Evolutionary conservation across 2,797 vertebrate genomes (phyloP), one percentile per base, ranked within the genome.

Genomic region (Petrocephalus schoutedeni): DNA sequence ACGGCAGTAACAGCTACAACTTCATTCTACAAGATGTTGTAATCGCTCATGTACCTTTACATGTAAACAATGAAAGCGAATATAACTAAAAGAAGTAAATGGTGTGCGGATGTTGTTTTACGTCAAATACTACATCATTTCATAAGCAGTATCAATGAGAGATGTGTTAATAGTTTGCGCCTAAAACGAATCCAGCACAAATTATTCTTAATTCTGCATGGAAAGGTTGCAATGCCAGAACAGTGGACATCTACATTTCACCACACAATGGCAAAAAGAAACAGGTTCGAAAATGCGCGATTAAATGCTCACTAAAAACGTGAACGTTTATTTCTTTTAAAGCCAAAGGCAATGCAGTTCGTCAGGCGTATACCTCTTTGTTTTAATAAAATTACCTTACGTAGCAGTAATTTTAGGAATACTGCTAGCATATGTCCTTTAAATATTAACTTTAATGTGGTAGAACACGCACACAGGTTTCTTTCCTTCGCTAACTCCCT

Each of bases 361-460:
- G 16, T 45, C 36, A 80, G 41, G 19, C 41, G 16, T 80, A 80
- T 49, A 49, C 74, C 36, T 45, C 16, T 45, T 9, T 49, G 41
- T 19, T 49, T 80, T 80, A 49, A 80, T 80, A 8, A 80, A 80
- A 80, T 49, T 19, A 49, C 36, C 14, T 45, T 80, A 77, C 53
- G 49, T 84, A 54, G n/a, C 53, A 51, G 51, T 54, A 54, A 57
- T 85, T 54, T 74, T 74, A 86, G 74, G 61, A 23, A 28, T 86
- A 85, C 88, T 91, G 88, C 67, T 67, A 87, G 64, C 84, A 91
- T 89, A 90, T 91, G 89, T 89, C 90, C 91, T 92, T 93, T 87
- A 91, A 92, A 92, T 89, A 90, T 90, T 92, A 93, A 95, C 92
- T 95, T 94, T 91, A 93, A 89, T 93, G 93, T 92, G 86, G 92